These are phyloP conservation scores for Campoplex nolae DNA, from an alignment of 2,888 invertebrate genomes.

Conservation along the genomic window DNA sequence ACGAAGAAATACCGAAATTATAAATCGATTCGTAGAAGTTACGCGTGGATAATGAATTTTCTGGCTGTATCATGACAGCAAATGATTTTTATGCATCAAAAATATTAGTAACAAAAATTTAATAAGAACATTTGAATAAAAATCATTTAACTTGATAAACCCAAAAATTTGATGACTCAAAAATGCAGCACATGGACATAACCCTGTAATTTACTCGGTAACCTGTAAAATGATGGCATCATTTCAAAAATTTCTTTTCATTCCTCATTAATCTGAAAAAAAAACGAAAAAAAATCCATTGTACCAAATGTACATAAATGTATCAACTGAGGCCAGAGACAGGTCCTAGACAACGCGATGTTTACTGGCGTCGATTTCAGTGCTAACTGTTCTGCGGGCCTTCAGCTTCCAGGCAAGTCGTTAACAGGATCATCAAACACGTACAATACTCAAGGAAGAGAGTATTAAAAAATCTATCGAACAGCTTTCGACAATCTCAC, in stretches of 20 bases:
- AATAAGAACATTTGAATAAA: background rate
- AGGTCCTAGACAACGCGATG: constrained; percentile 3
- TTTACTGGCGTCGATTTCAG: constrained; percentile 8
- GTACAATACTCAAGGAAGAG: background rate
- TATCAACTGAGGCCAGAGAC: background rate
- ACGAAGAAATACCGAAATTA: background rate
- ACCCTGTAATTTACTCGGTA: background rate
- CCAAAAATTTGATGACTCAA: background rate
- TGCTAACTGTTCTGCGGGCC: constrained; percentile 3
- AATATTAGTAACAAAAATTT: background rate
- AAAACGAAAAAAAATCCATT: background rate
- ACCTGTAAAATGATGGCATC: background rate
- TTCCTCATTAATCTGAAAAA: background rate
- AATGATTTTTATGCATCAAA: background rate
- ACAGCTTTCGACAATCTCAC: background rate
- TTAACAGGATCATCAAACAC: background rate
- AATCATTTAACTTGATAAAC: background rate
- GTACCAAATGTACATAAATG: background rate
- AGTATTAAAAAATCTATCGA: background rate
- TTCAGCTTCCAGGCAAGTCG: background rate
- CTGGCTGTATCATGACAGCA: background rate
- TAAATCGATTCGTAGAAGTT: background rate
- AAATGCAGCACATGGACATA: background rate
- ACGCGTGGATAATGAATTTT: background rate
- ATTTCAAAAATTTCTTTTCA: too few species aligned